A percentile compares a stretch with the other conserved stretches of the same genome.
phyloP scores from a whole-genome alignment of 2,797 vertebrate genomes.

The Neomorphus geoffroyi region DNA sequence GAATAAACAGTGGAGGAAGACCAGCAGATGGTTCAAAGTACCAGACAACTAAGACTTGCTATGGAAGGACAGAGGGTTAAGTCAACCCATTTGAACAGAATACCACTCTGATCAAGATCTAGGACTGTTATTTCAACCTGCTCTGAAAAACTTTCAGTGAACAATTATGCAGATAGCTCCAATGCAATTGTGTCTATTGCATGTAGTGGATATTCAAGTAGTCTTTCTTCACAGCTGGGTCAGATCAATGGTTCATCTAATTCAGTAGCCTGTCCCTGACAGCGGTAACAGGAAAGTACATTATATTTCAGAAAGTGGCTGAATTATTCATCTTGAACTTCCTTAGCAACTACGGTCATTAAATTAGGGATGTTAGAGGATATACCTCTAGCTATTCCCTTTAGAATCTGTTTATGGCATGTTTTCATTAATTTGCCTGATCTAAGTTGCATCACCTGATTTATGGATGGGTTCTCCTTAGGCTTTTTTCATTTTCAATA shows the following conservation, averaged over 20 bases:
- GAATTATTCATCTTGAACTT: not conserved
- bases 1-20: not conserved
- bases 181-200: not conserved
- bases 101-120: not conserved
- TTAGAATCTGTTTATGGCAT: not conserved
- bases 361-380: not conserved
- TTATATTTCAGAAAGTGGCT: not conserved
- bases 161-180: not conserved
- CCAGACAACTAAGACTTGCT: not conserved
- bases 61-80: not conserved
- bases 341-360: not conserved
- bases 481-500: not conserved
- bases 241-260: not conserved
- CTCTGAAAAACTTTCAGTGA: not conserved
- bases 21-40: not conserved
- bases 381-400: not conserved
- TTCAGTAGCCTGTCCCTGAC: not conserved
- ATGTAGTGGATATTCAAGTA: not conserved
- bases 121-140: not conserved
- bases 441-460: not conserved
- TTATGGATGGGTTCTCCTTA: not conserved
- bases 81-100: not conserved
- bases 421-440: not conserved
- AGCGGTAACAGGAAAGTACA: not conserved
- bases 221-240: not conserved